Percentiles rank a stretch among this genome's conserved stretches.
phyloP scores from a whole-genome alignment of 2,888 invertebrate species.

The Hecatera dysodea region DNA sequence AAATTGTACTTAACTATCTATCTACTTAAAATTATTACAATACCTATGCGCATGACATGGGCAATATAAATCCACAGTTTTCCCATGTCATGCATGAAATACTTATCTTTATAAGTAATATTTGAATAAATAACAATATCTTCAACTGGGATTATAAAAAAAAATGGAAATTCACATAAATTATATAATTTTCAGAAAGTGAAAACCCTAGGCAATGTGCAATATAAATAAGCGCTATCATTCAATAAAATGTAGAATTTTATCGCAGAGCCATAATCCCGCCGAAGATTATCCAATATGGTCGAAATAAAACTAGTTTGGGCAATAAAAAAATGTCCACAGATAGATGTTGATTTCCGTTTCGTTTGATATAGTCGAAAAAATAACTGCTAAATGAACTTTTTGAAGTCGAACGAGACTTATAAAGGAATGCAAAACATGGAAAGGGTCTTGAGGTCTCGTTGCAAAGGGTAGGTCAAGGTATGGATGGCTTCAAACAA shows the following conservation, averaged over 20 bases:
- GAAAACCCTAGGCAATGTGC: conserved; percentile 57
- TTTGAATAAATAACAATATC: no score
- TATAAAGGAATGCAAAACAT: no score
- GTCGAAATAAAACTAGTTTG: conserved; percentile 51
- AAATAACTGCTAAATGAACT: not conserved
- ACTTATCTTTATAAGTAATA: no score
- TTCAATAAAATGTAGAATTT: conserved; percentile 60
- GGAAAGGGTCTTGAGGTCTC: no score
- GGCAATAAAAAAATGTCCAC: conserved; percentile 8
- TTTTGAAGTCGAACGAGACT: not conserved
- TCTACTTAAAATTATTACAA: not conserved
- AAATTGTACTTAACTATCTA: not conserved
- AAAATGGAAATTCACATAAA: no score
- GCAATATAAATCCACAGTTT: not conserved
- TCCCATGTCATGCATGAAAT: no score
- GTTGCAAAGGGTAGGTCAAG: no score
- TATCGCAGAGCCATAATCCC: conserved; percentile 62
- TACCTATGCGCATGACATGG: not conserved
- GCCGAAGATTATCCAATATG: conserved; percentile 50
- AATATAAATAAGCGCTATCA: conserved; percentile 68
- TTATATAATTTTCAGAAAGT: not conserved
- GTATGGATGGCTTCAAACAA: no score
- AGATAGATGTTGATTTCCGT: no score
- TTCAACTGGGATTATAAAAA: not conserved
- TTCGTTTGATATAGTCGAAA: not conserved